Conservation (phyloP, 2,797 vertebrate genomes). For the Tarsius wallacei region DNA sequence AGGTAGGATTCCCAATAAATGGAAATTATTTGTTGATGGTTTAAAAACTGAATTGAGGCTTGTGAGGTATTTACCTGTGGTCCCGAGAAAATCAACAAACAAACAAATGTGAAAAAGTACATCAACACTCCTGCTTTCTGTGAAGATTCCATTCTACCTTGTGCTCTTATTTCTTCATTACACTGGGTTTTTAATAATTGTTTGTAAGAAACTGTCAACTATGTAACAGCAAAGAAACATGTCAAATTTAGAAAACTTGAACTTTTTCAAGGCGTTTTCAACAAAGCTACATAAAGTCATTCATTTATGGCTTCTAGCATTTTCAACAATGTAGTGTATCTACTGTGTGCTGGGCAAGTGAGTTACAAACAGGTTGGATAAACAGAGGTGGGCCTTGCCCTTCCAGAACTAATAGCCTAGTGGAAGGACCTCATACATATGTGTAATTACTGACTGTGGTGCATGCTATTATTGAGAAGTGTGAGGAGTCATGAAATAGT, state of each 20-base stretch:
- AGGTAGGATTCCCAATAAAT: background rate
- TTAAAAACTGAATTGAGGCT: background rate
- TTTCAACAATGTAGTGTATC: background rate
- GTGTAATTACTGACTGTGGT: background rate
- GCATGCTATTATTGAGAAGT: background rate
- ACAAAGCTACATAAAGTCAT: too few species aligned
- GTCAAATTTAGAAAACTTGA: background rate
- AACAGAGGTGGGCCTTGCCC: background rate
- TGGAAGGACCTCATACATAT: background rate
- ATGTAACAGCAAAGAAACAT: background rate
- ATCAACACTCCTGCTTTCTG: background rate
- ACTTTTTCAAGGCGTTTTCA: background rate
- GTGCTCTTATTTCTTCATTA: background rate
- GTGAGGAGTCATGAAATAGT: background rate
- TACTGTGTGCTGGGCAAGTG: background rate
- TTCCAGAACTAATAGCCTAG: background rate
- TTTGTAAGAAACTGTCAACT: background rate
- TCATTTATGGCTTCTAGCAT: background rate
- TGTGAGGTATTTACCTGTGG: background rate
- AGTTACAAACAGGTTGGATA: background rate
- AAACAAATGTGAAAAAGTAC: background rate
- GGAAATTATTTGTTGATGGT: background rate
- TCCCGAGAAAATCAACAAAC: background rate
- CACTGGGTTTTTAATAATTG: background rate
- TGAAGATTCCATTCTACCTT: background rate